These are phyloP conservation scores for Crocidura indochinensis DNA, from an alignment of 2,797 vertebrate genomes.

Conservation along the genomic window DNA sequence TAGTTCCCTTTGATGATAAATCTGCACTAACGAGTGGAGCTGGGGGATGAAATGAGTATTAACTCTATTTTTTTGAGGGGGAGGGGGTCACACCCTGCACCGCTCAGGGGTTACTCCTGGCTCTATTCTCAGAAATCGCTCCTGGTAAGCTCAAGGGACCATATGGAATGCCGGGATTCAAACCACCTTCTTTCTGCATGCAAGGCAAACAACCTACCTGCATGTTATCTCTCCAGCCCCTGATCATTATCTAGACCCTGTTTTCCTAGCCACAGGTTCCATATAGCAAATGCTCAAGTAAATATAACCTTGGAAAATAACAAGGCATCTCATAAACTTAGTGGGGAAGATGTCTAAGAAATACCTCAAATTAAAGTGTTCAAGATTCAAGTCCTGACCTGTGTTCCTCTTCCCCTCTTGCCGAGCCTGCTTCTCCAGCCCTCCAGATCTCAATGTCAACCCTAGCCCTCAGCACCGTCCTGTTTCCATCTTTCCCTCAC, in stretches of 20 bases:
- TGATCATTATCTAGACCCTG: neutral
- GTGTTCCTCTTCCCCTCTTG: neutral
- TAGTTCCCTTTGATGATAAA: conserved; percentile 8
- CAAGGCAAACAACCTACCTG: too few species aligned
- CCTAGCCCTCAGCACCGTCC: neutral
- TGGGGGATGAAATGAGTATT: neutral
- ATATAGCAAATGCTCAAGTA: neutral
- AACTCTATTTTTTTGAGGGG: neutral
- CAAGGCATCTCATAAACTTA: neutral
- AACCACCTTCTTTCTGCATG: too few species aligned
- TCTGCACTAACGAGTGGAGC: conserved; percentile 19
- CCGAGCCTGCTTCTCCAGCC: neutral
- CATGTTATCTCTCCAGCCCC: too few species aligned
- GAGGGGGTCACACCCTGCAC: too few species aligned
- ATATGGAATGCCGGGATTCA: too few species aligned
- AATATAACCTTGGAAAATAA: neutral
- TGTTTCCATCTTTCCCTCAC: neutral
- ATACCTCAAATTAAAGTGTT: neutral
- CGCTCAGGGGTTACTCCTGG: too few species aligned
- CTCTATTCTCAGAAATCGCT: too few species aligned
- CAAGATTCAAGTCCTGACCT: neutral
- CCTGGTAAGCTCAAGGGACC: too few species aligned
- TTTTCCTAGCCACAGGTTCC: neutral
- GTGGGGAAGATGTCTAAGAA: neutral
- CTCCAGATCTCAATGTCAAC: neutral